Evolutionary conservation across 1,140 invertebrate genomes (phyloP).

Genomic region (Parasteatoda tepidariorum): DNA sequence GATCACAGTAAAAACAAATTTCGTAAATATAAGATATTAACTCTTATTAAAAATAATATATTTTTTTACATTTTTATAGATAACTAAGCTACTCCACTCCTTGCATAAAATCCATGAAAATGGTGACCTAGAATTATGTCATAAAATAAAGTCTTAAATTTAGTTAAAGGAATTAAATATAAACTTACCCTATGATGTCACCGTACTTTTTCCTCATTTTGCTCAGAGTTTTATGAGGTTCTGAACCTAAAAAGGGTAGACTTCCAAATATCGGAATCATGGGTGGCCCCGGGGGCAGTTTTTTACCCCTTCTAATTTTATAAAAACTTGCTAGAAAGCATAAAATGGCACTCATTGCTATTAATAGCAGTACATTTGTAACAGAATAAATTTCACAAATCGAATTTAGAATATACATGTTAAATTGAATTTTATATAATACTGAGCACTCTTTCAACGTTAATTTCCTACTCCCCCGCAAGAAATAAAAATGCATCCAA

Average conservation of each 20-base stretch:
- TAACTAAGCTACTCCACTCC: too few relatives aligned
- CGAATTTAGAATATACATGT: too few relatives aligned
- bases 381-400: too few relatives aligned
- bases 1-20: too few relatives aligned
- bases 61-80: too few relatives aligned
- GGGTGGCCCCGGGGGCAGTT: constrained; percentile 55
- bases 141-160: neutral
- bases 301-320: neutral
- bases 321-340: neutral
- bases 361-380: neutral
- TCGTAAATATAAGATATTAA: too few relatives aligned
- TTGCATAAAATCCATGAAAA: too few relatives aligned
- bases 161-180: neutral
- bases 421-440: too few relatives aligned
- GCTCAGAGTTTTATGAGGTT: constrained; percentile 20
- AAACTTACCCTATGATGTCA: constrained; percentile 46
- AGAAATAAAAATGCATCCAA: too few relatives aligned
- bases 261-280: constrained; percentile 60
- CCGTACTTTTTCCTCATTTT: constrained; percentile 58
- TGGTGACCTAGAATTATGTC: neutral
- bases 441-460: too few relatives aligned
- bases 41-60: too few relatives aligned
- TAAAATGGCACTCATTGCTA: neutral
- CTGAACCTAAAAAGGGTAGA: constrained; percentile 57
- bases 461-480: too few relatives aligned